A percentile compares a stretch with the other conserved stretches of the same genome.
Evolutionary conservation across 2,797 vertebrate genomes (phyloP).

Genomic region (Anguilla obscura): DNA sequence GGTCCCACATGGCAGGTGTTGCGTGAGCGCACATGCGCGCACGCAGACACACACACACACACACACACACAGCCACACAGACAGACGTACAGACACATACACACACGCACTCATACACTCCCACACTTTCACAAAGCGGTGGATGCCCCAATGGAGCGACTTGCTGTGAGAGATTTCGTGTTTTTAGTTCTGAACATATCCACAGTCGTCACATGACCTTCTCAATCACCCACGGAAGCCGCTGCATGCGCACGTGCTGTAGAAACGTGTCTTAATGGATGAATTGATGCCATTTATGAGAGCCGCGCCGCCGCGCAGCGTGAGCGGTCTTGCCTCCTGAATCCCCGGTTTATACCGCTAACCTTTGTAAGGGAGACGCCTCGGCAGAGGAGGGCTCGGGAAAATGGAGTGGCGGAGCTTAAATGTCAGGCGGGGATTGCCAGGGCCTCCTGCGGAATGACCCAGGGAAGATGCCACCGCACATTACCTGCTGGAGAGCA

Average conservation of each 20-base stretch:
- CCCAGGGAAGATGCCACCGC: constrained; percentile 6
- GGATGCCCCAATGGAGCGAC: neutral
- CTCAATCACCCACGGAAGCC: neutral
- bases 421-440: constrained; percentile 24
- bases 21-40: neutral
- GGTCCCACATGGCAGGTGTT: neutral
- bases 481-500: neutral
- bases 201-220: neutral
- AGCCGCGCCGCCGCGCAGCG: neutral
- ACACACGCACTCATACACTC: too few species aligned
- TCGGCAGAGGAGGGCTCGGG: neutral
- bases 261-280: neutral
- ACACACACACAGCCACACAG: neutral
- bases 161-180: too few species aligned
- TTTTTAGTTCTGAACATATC: neutral
- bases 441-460: neutral
- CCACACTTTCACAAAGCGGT: neutral
- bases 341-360: neutral
- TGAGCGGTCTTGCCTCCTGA: neutral
- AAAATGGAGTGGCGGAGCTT: neutral
- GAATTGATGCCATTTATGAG: neutral
- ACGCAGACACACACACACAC: neutral
- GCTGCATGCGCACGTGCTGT: neutral
- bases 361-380: constrained; percentile 1
- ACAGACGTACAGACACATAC: neutral